phyloP scores from a whole-genome alignment of 2,888 invertebrate genomes.

The Drosophila buzzatii region DNA sequence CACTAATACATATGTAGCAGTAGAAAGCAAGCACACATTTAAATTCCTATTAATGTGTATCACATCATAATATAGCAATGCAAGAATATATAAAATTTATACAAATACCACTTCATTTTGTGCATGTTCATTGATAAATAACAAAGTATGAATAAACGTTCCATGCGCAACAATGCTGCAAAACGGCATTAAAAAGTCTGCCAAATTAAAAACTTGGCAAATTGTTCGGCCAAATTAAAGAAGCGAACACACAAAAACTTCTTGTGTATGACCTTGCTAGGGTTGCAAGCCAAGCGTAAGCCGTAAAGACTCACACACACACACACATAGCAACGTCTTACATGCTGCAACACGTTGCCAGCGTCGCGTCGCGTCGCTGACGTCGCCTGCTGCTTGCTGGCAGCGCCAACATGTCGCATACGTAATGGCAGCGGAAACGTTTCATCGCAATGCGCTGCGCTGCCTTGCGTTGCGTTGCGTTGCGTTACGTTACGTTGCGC shows the following conservation, averaged over 20 bases:
- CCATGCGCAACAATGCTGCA: constrained; percentile 1
- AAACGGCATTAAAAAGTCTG: constrained; percentile 4
- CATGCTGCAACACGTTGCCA: constrained; percentile 68
- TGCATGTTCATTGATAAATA: background rate
- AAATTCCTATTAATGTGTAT: too few relatives aligned
- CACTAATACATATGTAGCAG: background rate
- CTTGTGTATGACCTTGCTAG: constrained; percentile 52
- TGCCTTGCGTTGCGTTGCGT: constrained; percentile 20
- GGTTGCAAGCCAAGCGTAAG: background rate
- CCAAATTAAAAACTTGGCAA: constrained; percentile 54
- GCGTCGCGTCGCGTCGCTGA: background rate
- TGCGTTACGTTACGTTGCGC: constrained; percentile 49
- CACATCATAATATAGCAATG: too few relatives aligned
- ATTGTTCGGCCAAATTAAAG: constrained; percentile 70
- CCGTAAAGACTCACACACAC: constrained; percentile 11
- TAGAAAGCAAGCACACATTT: background rate
- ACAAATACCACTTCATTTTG: background rate
- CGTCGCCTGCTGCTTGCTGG: constrained; percentile 44
- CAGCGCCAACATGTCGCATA: constrained; percentile 61
- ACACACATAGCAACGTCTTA: constrained; percentile 22
- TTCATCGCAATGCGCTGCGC: constrained; percentile 31
- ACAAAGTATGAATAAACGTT: background rate
- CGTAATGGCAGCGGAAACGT: constrained; percentile 66
- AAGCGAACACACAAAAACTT: constrained; percentile 28
- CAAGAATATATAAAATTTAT: background rate